These are phyloP conservation scores for Gasteruption jaculator DNA, from an alignment of 2,888 invertebrate genomes.

Conservation along the genomic window DNA sequence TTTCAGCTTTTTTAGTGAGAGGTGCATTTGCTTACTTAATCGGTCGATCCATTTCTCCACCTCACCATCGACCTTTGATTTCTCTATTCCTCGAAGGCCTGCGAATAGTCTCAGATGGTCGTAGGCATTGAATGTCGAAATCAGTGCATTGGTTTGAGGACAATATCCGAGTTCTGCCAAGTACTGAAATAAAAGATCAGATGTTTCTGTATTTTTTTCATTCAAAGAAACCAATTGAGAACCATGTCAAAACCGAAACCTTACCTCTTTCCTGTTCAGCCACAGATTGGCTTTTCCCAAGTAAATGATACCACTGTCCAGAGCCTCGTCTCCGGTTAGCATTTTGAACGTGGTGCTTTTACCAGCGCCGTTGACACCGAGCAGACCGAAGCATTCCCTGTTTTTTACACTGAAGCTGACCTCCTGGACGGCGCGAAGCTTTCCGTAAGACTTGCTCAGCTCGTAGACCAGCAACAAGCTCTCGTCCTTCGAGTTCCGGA, in stretches of 20 bases:
- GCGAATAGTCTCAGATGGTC: slow-evolving; percentile 72
- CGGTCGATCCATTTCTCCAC: slow-evolving; percentile 59
- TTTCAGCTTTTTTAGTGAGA: too few relatives aligned
- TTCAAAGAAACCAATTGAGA: slow-evolving; percentile 5
- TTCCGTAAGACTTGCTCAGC: slow-evolving; percentile 72
- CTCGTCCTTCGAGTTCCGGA: too few relatives aligned
- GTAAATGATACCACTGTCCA: slow-evolving; percentile 38
- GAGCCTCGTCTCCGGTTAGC: slow-evolving; percentile 75
- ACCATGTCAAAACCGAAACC: too few relatives aligned
- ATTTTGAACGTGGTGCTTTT: slow-evolving; percentile 88
- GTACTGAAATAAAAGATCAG: slow-evolving; percentile 57
- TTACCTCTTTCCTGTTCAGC: slow-evolving; percentile 31
- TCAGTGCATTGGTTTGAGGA: slow-evolving; percentile 82
- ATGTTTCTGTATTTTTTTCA: background rate
- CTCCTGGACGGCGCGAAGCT: slow-evolving; percentile 74
- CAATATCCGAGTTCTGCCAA: slow-evolving; percentile 79
- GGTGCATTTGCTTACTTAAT: slow-evolving; percentile 51
- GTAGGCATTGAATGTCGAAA: slow-evolving; percentile 70
- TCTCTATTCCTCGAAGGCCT: slow-evolving; percentile 64
- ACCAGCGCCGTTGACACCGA: slow-evolving; percentile 84
- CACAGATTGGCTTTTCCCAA: slow-evolving; percentile 33
- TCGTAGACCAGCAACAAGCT: slow-evolving; percentile 58
- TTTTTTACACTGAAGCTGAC: slow-evolving; percentile 65
- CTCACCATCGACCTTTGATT: slow-evolving; percentile 49
- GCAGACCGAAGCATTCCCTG: slow-evolving; percentile 75